Conservation (phyloP, 2,888 invertebrate genomes). For the Temnothorax ravouxi region DNA sequence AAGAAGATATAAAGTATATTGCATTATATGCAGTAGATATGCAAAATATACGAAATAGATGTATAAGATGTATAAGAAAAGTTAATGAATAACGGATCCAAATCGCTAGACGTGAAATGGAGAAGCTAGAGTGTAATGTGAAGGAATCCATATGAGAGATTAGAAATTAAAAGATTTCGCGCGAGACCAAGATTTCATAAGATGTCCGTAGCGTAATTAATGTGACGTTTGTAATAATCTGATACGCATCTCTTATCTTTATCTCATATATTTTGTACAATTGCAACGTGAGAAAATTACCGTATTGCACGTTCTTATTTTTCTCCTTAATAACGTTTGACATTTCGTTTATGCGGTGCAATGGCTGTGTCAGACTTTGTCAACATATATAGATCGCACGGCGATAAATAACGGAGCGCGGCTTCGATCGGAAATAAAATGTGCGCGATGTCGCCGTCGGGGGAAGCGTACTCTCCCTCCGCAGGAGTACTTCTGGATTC, state of each 20-base stretch:
- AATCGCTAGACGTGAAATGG: not conserved
- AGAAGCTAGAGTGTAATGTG: not conserved
- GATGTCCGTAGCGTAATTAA: not conserved
- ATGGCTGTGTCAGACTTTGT: not conserved
- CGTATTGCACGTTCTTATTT: not conserved
- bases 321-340: conserved; percentile 23
- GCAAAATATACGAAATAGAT: not conserved
- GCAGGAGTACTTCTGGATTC: conserved; percentile 13
- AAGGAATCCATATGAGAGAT: not conserved
- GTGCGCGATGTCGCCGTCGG: not conserved
- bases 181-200: not conserved
- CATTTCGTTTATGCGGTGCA: conserved; percentile 21
- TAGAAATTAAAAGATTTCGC: not conserved
- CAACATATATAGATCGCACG: conserved; percentile 1
- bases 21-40: not conserved
- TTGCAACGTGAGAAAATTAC: no score
- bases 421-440: conserved; percentile 38
- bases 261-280: no score
- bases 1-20: not conserved
- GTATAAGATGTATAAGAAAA: not conserved
- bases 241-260: no score
- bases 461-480: not conserved
- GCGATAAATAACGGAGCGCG: conserved; percentile 30
- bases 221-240: not conserved
- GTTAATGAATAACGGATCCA: not conserved